phyloP scores from a whole-genome alignment of 2,113 vertebrate genomes.

The Tachycineta bicolor region DNA sequence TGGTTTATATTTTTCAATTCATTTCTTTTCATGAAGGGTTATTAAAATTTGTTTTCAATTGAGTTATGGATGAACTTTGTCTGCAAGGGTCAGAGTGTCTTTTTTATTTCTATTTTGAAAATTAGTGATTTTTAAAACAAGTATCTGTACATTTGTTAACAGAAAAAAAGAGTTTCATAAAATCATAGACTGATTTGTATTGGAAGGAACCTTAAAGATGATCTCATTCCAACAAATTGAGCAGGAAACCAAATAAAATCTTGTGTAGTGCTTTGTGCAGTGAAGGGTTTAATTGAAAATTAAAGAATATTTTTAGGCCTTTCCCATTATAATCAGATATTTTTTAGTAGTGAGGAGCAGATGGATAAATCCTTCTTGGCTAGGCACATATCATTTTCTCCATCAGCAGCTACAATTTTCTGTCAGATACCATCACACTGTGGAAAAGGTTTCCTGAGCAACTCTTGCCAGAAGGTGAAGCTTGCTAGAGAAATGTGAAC shows the following conservation, averaged over 20 bases:
- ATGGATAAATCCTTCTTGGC: neutral
- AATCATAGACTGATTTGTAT: neutral
- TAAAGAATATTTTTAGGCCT: neutral
- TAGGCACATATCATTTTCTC: neutral
- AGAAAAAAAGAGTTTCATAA: neutral
- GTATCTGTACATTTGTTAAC: neutral
- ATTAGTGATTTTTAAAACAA: neutral
- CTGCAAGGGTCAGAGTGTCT: neutral
- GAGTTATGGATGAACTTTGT: neutral
- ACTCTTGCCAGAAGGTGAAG: neutral
- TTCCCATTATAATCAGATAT: neutral
- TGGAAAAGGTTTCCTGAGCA: neutral
- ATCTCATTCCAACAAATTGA: neutral
- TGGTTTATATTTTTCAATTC: neutral
- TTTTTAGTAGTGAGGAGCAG: neutral
- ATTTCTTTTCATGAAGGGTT: neutral
- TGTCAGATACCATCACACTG: neutral
- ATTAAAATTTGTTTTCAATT: neutral
- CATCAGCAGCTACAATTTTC: neutral
- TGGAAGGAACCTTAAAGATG: neutral
- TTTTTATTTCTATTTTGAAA: neutral
- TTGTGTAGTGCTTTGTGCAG: neutral
- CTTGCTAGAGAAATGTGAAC: neutral
- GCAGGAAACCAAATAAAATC: neutral
- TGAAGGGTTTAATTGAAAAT: neutral